Evolutionary conservation across 2,888 invertebrate species (phyloP).

Genomic region (Horisme vitalbata): DNA sequence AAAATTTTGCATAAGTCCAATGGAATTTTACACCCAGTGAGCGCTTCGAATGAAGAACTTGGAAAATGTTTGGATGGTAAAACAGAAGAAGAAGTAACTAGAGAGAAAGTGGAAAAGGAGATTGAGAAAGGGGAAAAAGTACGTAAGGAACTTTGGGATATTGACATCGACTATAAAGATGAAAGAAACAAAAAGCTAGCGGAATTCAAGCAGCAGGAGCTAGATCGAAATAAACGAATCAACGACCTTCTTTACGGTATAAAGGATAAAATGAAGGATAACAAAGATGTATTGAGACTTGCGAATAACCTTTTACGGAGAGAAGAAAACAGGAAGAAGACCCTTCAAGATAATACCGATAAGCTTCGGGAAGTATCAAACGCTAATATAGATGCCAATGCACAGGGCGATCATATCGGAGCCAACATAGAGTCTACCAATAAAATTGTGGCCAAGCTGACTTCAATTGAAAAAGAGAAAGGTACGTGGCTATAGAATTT

Average conservation of each 20-base stretch:
- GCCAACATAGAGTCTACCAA: conserved; percentile 21
- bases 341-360: conserved; percentile 29
- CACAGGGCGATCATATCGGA: conserved; percentile 56
- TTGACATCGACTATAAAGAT: conserved; percentile 46
- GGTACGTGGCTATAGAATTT: no score
- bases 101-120: conserved; percentile 16
- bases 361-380: conserved; percentile 39
- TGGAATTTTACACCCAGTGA: conserved; percentile 60
- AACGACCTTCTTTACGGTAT: conserved; percentile 64
- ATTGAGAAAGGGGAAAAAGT: conserved; percentile 34
- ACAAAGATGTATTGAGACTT: conserved; percentile 65
- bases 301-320: conserved; percentile 66
- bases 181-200: conserved; percentile 44
- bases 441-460: background rate
- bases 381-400: conserved; percentile 48
- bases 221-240: conserved; percentile 59
- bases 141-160: conserved; percentile 60
- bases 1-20: conserved; percentile 64
- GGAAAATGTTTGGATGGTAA: conserved; percentile 19
- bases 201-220: conserved; percentile 51
- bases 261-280: conserved; percentile 74
- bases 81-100: conserved; percentile 12
- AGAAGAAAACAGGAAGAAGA: conserved; percentile 54
- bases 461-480: conserved; percentile 14
- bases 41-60: conserved; percentile 26